Evolutionary conservation across 1,140 invertebrate genomes (phyloP).

Genomic region (Brachionus asplanchnoidis): DNA sequence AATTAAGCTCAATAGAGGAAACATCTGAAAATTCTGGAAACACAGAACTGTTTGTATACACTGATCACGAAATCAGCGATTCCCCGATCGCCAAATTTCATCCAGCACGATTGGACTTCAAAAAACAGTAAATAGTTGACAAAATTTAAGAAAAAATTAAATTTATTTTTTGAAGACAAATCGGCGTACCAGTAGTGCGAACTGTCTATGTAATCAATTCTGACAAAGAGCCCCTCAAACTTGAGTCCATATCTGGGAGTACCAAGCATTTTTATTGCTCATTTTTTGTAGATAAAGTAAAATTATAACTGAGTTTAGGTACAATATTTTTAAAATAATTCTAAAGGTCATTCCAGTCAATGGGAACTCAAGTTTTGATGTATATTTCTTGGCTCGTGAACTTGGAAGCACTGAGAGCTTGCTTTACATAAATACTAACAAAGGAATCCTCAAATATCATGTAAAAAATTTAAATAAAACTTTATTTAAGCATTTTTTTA

Average conservation of each 20-base stretch:
- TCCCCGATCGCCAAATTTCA: conserved; percentile 57
- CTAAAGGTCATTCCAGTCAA: conserved; percentile 73
- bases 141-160: neutral
- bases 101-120: conserved; percentile 66
- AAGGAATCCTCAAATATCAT: conserved; percentile 73
- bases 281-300: conserved; percentile 81
- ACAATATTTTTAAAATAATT: conserved; percentile 45
- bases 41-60: neutral
- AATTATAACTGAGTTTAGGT: conserved; percentile 35
- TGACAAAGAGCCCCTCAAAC: conserved; percentile 69
- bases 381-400: conserved; percentile 84
- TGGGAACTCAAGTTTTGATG: conserved; percentile 87
- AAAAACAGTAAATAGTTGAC: conserved; percentile 61
- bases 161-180: conserved; percentile 63
- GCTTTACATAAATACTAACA: conserved; percentile 85
- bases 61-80: neutral
- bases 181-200: conserved; percentile 74
- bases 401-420: conserved; percentile 79
- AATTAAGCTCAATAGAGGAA: neutral
- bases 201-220: conserved; percentile 73
- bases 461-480: neutral
- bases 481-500: conserved; percentile 38
- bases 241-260: conserved; percentile 78
- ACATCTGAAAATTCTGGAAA: neutral
- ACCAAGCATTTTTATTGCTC: conserved; percentile 83